These are phyloP conservation scores for Microchrysa polita DNA, from an alignment of 2,888 invertebrate genomes.

Conservation along the genomic window DNA sequence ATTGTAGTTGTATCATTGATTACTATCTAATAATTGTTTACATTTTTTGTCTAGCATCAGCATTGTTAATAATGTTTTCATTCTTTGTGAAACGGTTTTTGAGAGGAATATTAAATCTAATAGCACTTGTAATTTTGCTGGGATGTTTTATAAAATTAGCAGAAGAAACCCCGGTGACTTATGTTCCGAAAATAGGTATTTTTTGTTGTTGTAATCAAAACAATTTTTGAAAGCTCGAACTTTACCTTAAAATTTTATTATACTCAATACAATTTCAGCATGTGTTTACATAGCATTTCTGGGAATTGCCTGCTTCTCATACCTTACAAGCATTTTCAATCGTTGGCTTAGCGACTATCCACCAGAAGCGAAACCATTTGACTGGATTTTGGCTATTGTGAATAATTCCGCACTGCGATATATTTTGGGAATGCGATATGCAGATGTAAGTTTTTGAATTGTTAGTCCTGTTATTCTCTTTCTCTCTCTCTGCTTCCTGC, in stretches of 20 bases:
- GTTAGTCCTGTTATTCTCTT: too few species aligned
- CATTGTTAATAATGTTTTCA: constrained; percentile 57
- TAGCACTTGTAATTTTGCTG: constrained; percentile 56
- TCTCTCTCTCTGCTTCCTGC: too few species aligned
- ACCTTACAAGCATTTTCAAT: constrained; percentile 57
- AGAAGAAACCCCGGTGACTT: constrained; percentile 58
- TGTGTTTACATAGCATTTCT: constrained; percentile 57
- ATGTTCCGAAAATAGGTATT: constrained; percentile 59
- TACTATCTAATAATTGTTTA: too few species aligned
- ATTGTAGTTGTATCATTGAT: neutral
- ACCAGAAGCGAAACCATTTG: constrained; percentile 55
- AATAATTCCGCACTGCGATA: constrained; percentile 56
- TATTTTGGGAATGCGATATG: constrained; percentile 55
- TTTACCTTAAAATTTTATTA: neutral
- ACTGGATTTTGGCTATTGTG: constrained; percentile 53
- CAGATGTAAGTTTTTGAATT: constrained; percentile 59
- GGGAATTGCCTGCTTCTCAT: constrained; percentile 55
- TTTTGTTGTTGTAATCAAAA: too few species aligned
- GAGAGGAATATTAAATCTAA: constrained; percentile 58
- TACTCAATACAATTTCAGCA: constrained; percentile 53
- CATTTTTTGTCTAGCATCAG: constrained; percentile 54
- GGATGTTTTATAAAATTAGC: constrained; percentile 59
- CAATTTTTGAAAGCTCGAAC: neutral
- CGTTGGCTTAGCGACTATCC: constrained; percentile 61
- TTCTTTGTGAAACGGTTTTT: constrained; percentile 58